Evolutionary conservation across 1,140 invertebrate genomes (phyloP), one percentile per base, ranked within the genome.

Genomic region (Panulirus ornatus): DNA sequence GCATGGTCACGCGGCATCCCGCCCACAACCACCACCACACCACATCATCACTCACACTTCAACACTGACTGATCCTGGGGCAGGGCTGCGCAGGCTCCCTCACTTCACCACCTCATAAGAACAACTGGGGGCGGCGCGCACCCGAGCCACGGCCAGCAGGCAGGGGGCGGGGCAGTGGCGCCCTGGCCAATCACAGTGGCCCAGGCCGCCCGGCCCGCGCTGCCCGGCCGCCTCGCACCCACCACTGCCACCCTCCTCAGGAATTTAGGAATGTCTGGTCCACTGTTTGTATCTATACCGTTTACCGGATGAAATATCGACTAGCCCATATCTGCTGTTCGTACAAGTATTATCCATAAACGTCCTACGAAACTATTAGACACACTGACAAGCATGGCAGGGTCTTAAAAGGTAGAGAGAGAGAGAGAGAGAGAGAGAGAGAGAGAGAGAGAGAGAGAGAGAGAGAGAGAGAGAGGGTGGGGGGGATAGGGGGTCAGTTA

Each of bases 251-350:
- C 75, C 87, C 84, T 51, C 89, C 58, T 90, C 63, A 75, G 78
- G 88, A 85, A 90, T 92, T 88, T 90, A 54, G 82, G 81, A 85
- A 87, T 86, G 90, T 88, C 90, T 89, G 88, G 63, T 34, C 42
- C 79, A 83, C 66, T 75, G 71, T 82, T 76, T 54, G 78, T 70
- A 51, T 76, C 79, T 47, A 36, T 34, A 83, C 76, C 51, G 73
- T 88, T 51, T 78, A 16, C 51, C 34, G 44, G 47, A 63, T 86
- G 30, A 66, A 66, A 27, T 66, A 27, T 66, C 22, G 58, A 30
- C 27, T 27, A 66, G 9, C 14, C 8, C 44, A 9, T 8, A 0
- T 47, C 8, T 9, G 44, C 8, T 16, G 44, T 16, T 8, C 8
- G 44, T 47, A 16, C 16, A 47, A 47, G 44, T 47, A 16, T 30